Evolutionary conservation across 1,140 invertebrate genomes (phyloP).

Genomic region (Phthorimaea operculella): DNA sequence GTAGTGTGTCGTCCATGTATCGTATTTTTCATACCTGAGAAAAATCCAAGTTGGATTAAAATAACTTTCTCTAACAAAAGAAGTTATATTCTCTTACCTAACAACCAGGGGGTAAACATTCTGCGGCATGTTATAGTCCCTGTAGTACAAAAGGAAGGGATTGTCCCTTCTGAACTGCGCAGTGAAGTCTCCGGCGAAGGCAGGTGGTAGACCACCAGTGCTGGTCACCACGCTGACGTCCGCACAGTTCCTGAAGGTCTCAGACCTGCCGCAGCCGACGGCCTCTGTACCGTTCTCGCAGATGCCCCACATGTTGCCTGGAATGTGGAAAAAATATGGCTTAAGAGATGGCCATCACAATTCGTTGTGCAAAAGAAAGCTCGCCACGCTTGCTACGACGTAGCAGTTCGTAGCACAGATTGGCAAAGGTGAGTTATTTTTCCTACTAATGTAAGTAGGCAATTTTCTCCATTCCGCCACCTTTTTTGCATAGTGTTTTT

Average conservation of each 20-base stretch:
- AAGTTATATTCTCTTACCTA: conserved; percentile 65
- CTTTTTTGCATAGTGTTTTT: too few relatives aligned
- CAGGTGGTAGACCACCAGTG: conserved; percentile 75
- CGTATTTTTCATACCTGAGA: too few relatives aligned
- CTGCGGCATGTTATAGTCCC: conserved; percentile 70
- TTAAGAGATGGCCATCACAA: too few relatives aligned
- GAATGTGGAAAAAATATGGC: background rate
- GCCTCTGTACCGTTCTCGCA: conserved; percentile 86
- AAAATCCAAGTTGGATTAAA: too few relatives aligned
- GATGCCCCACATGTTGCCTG: conserved; percentile 88
- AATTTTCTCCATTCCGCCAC: too few relatives aligned
- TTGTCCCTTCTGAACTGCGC: conserved; percentile 71
- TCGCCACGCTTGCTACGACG: too few relatives aligned
- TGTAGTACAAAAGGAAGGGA: conserved; percentile 80
- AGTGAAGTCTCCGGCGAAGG: conserved; percentile 70
- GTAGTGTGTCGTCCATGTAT: too few relatives aligned
- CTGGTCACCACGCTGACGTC: conserved; percentile 84
- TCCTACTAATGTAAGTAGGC: too few relatives aligned
- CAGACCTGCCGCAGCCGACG: conserved; percentile 85
- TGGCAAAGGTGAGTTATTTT: too few relatives aligned
- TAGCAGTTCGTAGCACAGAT: too few relatives aligned
- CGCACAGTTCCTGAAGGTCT: conserved; percentile 90
- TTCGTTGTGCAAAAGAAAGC: too few relatives aligned
- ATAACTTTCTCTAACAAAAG: background rate
- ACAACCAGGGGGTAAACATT: conserved; percentile 78